Percentiles rank a stretch among this genome's conserved stretches.
phyloP scores from a whole-genome alignment of 1,140 invertebrate species.

The Drosophila chauvacae region DNA sequence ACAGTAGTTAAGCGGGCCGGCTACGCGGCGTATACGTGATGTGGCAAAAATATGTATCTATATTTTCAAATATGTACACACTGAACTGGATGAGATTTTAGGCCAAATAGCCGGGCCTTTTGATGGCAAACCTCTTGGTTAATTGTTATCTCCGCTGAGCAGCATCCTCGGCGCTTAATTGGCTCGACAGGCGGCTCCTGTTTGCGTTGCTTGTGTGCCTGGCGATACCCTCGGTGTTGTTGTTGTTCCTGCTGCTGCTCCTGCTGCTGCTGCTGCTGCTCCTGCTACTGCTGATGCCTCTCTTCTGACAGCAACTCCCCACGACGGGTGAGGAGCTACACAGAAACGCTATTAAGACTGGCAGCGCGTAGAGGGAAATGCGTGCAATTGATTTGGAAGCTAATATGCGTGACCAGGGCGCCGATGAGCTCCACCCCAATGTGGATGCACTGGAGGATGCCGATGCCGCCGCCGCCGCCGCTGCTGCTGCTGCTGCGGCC shows the following conservation, averaged over 20 bases:
- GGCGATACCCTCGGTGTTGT: conserved; percentile 26
- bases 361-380: conserved; percentile 76
- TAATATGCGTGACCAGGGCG: conserved; percentile 72
- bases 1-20: conserved; percentile 42
- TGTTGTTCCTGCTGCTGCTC: conserved; percentile 5
- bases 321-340: conserved; percentile 53
- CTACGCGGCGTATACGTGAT: conserved; percentile 72
- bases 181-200: conserved; percentile 56
- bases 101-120: conserved; percentile 5
- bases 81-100: conserved; percentile 45
- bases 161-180: conserved; percentile 59
- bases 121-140: conserved; percentile 60
- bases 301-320: conserved; percentile 23
- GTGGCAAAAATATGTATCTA: conserved; percentile 34
- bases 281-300: conserved; percentile 1
- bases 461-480: conserved; percentile 36
- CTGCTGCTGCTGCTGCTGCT: background rate
- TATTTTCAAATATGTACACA: conserved; percentile 64
- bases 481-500: conserved; percentile 53
- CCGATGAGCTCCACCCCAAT: conserved; percentile 35
- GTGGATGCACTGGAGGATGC: conserved; percentile 39
- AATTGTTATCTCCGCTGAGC: conserved; percentile 72
- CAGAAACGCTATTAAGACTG: conserved; percentile 81
- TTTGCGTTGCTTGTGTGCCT: conserved; percentile 16
- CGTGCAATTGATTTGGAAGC: conserved; percentile 73